phyloP scores from a whole-genome alignment of 2,888 invertebrate species.

The Coelogynopora nodosa region DNA sequence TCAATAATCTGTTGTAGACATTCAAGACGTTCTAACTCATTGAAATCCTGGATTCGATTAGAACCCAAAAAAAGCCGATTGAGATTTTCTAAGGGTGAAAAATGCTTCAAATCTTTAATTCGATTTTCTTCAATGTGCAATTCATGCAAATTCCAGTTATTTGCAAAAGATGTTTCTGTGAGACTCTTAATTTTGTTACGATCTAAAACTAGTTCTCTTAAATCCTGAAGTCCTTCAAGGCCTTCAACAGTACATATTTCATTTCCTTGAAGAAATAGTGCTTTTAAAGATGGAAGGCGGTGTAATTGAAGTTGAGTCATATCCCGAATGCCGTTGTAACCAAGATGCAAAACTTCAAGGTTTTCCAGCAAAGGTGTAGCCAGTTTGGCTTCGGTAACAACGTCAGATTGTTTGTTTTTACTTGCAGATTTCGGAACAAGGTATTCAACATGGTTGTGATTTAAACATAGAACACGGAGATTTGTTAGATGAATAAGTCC shows the following conservation, averaged over 20 bases:
- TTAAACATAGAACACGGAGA: slow-evolving; percentile 60
- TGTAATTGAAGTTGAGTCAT: slow-evolving; percentile 57
- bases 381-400: not conserved
- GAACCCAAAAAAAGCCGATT: slow-evolving; percentile 60
- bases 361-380: slow-evolving; percentile 53
- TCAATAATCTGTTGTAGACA: slow-evolving; percentile 55
- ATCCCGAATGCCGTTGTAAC: slow-evolving; percentile 60
- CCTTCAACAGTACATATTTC: slow-evolving; percentile 60
- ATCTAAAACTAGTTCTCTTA: slow-evolving; percentile 60
- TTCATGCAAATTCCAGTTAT: slow-evolving; percentile 60
- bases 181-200: slow-evolving; percentile 60
- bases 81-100: slow-evolving; percentile 56
- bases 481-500: slow-evolving; percentile 59
- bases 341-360: slow-evolving; percentile 60
- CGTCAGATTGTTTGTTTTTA: slow-evolving; percentile 12
- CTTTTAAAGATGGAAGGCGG: slow-evolving; percentile 58
- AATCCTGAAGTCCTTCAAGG: slow-evolving; percentile 57
- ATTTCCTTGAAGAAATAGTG: slow-evolving; percentile 60
- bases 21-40: slow-evolving; percentile 59
- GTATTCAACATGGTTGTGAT: slow-evolving; percentile 61
- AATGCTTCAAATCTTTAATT: slow-evolving; percentile 51
- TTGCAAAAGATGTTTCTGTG: slow-evolving; percentile 56
- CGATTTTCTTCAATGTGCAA: slow-evolving; percentile 62
- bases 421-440: slow-evolving; percentile 52
- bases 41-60: slow-evolving; percentile 59